Conservation (phyloP, 2,797 vertebrate genomes). For the Enteromius viviparus region DNA sequence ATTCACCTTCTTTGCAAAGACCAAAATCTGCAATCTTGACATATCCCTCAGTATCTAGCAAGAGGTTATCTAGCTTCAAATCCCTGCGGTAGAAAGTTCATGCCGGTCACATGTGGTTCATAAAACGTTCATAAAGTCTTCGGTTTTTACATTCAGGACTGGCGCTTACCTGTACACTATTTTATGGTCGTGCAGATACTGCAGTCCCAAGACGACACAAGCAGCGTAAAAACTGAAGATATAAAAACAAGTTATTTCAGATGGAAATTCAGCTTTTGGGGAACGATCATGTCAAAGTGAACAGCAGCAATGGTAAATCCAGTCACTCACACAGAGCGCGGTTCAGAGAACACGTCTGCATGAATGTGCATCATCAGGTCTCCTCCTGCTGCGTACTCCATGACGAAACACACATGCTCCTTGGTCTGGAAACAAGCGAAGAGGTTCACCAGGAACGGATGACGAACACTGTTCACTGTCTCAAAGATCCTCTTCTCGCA, state of each 20-base stretch:
- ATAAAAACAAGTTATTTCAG: background rate
- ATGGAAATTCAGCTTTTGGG: background rate
- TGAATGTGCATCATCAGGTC: slow-evolving; percentile 99
- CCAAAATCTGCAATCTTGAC: slow-evolving; percentile 99
- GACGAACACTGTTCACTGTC: slow-evolving; percentile 97
- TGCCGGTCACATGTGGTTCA: background rate
- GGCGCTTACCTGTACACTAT: slow-evolving; percentile 95
- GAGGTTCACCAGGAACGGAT: slow-evolving; percentile 98
- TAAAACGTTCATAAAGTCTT: background rate
- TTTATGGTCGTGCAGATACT: slow-evolving; percentile 98
- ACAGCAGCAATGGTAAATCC: background rate
- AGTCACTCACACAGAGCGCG: slow-evolving; percentile 91
- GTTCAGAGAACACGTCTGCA: slow-evolving; percentile 95
- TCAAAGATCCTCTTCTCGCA: slow-evolving; percentile 99
- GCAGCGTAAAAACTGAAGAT: slow-evolving; percentile 92
- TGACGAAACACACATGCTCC: slow-evolving; percentile 98
- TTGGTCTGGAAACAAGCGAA: slow-evolving; percentile 99
- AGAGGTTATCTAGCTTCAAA: slow-evolving; percentile 95
- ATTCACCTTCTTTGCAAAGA: slow-evolving; percentile 97
- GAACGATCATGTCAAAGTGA: background rate
- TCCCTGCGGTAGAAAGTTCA: slow-evolving; percentile 69
- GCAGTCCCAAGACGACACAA: slow-evolving; percentile 95
- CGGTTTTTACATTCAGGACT: background rate
- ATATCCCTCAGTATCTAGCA: slow-evolving; percentile 97
- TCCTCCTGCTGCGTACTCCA: slow-evolving; percentile 98